Conservation (phyloP, 2,113 vertebrate genomes). For the Scolopax mira region DNA sequence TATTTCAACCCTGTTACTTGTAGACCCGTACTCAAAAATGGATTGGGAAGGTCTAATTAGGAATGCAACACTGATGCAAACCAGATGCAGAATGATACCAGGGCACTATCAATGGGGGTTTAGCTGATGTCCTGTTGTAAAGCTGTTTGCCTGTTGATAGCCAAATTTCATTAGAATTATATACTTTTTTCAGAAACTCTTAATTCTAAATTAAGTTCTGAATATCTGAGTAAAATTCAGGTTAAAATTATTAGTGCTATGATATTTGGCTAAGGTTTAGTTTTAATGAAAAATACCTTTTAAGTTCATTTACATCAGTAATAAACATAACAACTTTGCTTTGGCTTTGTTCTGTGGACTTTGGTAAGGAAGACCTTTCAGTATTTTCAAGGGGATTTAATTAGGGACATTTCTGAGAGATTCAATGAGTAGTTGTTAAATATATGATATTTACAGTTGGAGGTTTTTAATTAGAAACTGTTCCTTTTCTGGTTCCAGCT, state of each 20-base stretch:
- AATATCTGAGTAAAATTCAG: background rate
- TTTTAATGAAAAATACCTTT: background rate
- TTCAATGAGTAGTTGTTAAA: background rate
- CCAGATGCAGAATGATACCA: constrained; percentile 1
- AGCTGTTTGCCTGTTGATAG: background rate
- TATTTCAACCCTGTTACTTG: background rate
- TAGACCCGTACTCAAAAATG: background rate
- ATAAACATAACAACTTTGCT: background rate
- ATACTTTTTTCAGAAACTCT: background rate
- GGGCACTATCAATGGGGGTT: background rate
- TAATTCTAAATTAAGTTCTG: background rate
- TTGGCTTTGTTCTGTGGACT: background rate
- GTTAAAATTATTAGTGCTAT: background rate
- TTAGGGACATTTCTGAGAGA: background rate
- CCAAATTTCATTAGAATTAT: background rate
- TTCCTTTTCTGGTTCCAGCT: background rate
- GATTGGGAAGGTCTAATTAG: constrained; percentile 5
- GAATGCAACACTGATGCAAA: constrained; percentile 9
- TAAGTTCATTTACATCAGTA: background rate
- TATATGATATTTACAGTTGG: background rate
- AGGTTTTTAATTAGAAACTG: background rate
- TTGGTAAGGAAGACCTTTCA: background rate
- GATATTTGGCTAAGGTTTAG: background rate
- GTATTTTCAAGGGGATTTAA: background rate
- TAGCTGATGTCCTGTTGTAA: background rate